These are phyloP conservation scores for Anneissia japonica DNA, from an alignment of 35 echinoderm and acorn worm species.

Conservation along the genomic window DNA sequence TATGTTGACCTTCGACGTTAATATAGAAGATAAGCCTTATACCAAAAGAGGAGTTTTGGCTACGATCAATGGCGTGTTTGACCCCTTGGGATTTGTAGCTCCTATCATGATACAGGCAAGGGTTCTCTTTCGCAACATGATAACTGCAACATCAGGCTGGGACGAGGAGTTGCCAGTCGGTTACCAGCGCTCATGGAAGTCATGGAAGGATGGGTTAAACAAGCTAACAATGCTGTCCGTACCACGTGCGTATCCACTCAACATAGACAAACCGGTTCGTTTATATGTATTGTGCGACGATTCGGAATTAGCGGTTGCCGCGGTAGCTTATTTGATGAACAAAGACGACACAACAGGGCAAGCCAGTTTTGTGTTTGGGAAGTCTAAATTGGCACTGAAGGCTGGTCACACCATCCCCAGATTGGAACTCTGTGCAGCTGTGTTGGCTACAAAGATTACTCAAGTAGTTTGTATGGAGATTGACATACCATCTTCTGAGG, in stretches of 20 bases:
- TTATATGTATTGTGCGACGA: too few relatives aligned
- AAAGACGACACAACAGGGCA: too few relatives aligned
- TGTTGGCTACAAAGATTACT: slow-evolving; percentile 49
- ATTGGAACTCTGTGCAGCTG: slow-evolving; percentile 58
- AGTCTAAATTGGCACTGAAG: slow-evolving; percentile 35
- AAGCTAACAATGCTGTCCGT: too few relatives aligned
- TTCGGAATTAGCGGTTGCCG: too few relatives aligned
- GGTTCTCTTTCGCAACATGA: too few relatives aligned
- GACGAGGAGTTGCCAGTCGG: too few relatives aligned
- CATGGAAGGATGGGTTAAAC: too few relatives aligned
- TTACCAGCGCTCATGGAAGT: too few relatives aligned
- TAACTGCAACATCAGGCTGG: too few relatives aligned
- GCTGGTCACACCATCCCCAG: slow-evolving; percentile 53
- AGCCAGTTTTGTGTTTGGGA: slow-evolving; percentile 24
- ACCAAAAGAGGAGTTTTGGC: slow-evolving; percentile 31
- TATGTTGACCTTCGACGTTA: slow-evolving; percentile 7
- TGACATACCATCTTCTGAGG: slow-evolving; percentile 22
- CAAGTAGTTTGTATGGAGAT: slow-evolving; percentile 14
- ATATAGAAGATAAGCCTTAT: slow-evolving; percentile 3
- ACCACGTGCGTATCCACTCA: too few relatives aligned
- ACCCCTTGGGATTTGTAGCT: slow-evolving; percentile 29
- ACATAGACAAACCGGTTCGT: too few relatives aligned
- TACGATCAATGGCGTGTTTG: slow-evolving; percentile 27
- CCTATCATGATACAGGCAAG: slow-evolving; percentile 10
- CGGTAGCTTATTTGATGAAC: too few relatives aligned